Percentiles rank a stretch among this genome's conserved stretches.
These are phyloP conservation scores for Clepsis dumicolana DNA, from an alignment of 2,888 invertebrate species.

Conservation along the genomic window DNA sequence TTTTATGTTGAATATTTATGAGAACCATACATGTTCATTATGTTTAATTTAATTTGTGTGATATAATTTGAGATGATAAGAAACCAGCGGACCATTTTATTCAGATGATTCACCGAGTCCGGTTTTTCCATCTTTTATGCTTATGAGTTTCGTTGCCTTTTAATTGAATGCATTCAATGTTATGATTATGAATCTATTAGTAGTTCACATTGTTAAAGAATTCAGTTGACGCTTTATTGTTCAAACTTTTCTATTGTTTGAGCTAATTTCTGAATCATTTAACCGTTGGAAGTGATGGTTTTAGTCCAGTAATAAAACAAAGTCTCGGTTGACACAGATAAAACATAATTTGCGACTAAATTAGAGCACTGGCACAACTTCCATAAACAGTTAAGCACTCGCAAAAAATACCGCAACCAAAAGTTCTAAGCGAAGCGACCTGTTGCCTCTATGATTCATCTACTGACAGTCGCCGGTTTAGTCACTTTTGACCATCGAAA, in stretches of 20 bases:
- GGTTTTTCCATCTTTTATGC: background rate
- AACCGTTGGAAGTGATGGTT: constrained; percentile 25
- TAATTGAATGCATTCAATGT: background rate
- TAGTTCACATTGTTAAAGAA: background rate
- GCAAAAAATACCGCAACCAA: constrained; percentile 77
- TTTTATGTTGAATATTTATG: background rate
- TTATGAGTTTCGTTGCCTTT: background rate
- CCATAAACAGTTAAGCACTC: constrained; percentile 68
- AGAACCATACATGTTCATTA: constrained; percentile 14
- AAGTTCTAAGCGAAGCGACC: constrained; percentile 73
- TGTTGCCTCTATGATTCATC: constrained; percentile 75
- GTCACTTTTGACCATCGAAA: constrained; percentile 62
- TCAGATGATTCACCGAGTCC: constrained; percentile 26
- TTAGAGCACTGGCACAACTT: constrained; percentile 60
- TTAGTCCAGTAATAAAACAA: constrained; percentile 24
- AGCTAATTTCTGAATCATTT: constrained; percentile 2
- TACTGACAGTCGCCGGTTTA: constrained; percentile 57
- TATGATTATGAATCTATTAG: background rate
- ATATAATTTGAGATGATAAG: constrained; percentile 29
- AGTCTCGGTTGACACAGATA: constrained; percentile 26
- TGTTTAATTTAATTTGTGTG: constrained; percentile 15
- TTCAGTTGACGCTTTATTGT: background rate
- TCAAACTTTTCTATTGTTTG: background rate
- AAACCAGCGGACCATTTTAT: constrained; percentile 4
- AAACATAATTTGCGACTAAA: constrained; percentile 55